A percentile compares a stretch with the other conserved stretches of the same genome.
phyloP scores from a whole-genome alignment of 2,888 invertebrate species.

The Chydorus sphaericus region DNA sequence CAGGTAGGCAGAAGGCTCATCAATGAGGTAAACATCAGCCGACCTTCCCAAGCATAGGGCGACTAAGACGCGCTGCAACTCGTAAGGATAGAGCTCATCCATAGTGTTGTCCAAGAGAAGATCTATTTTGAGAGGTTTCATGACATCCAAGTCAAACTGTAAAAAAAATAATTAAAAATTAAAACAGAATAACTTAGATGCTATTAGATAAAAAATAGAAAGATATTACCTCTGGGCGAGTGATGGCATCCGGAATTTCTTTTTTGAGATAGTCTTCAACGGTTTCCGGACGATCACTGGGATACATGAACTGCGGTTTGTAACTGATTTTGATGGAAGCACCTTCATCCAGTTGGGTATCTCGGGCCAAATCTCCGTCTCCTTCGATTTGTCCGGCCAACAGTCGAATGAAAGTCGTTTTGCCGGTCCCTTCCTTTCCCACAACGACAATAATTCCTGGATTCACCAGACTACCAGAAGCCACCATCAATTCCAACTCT shows the following conservation, averaged over 20 bases:
- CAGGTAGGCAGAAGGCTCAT: constrained; percentile 98
- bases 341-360: too few species aligned
- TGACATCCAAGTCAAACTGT: constrained; percentile 95
- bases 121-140: constrained; percentile 95
- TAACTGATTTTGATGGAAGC: constrained; percentile 95
- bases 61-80: constrained; percentile 92
- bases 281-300: constrained; percentile 83
- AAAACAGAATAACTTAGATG: too few species aligned
- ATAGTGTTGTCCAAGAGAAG: constrained; percentile 96
- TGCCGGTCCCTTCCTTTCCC: constrained; percentile 95
- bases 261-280: constrained; percentile 87
- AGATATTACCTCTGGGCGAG: constrained; percentile 72
- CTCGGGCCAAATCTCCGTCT: too few species aligned
- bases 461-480: constrained; percentile 90
- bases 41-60: constrained; percentile 94
- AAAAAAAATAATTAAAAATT: too few species aligned
- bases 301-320: constrained; percentile 99
- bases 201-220: too few species aligned
- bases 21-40: constrained; percentile 95
- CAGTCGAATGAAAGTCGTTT: constrained; percentile 98
- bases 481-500: too few species aligned
- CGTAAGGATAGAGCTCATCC: constrained; percentile 96
- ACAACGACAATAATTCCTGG: constrained; percentile 96
- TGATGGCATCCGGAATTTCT: constrained; percentile 90
- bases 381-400: constrained; percentile 88